A percentile compares a stretch with the other conserved stretches of the same genome.
phyloP scores from a whole-genome alignment of 2,888 invertebrate genomes.

The Acrobeloides nanus region DNA sequence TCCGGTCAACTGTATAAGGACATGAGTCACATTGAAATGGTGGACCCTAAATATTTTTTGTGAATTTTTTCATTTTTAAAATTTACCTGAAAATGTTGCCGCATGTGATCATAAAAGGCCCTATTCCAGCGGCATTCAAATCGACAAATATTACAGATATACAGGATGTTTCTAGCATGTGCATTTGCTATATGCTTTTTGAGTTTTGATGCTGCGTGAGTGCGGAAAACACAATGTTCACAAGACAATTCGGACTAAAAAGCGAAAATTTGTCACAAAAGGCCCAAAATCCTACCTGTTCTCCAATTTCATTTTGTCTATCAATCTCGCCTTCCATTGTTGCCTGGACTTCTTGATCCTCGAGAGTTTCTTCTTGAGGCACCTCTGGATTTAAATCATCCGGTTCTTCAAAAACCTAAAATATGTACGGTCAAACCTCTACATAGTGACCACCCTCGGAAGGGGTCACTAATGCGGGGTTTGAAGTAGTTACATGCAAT shows the following conservation, averaged over 20 bases:
- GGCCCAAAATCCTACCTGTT: background rate
- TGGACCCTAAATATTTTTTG: constrained; percentile 60
- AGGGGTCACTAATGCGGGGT: too few species aligned
- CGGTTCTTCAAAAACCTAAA: constrained; percentile 29
- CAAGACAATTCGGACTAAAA: constrained; percentile 49
- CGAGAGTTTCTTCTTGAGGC: constrained; percentile 1
- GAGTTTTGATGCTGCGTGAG: constrained; percentile 53
- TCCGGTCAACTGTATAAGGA: constrained; percentile 58
- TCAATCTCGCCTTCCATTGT: constrained; percentile 5
- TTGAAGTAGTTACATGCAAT: too few species aligned
- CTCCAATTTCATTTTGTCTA: constrained; percentile 1
- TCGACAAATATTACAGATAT: constrained; percentile 63
- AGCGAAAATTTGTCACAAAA: background rate
- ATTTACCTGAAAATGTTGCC: constrained; percentile 53
- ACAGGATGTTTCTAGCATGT: constrained; percentile 62
- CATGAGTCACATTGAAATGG: constrained; percentile 65
- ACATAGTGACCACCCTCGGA: too few species aligned
- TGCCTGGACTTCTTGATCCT: constrained; percentile 10
- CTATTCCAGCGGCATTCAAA: constrained; percentile 64
- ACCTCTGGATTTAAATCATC: constrained; percentile 26
- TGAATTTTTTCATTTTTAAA: too few species aligned
- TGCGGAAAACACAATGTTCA: constrained; percentile 60
- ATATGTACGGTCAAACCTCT: background rate
- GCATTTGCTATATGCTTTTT: constrained; percentile 59
- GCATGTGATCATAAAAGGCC: constrained; percentile 64